Base-by-base conservation (phyloP, 2,113 vertebrate genomes). In the Fulica atra region DNA sequence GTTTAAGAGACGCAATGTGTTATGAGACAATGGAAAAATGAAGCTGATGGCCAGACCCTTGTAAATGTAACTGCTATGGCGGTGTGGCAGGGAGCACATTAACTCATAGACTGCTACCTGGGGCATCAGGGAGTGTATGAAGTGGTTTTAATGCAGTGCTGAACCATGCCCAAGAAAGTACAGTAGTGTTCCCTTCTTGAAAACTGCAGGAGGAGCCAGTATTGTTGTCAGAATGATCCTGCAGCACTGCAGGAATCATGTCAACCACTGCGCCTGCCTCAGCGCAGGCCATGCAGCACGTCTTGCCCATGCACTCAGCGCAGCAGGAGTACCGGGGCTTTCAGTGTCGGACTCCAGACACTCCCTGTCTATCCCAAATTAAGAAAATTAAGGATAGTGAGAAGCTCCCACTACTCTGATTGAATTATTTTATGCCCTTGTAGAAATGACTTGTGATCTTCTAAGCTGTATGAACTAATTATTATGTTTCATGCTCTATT, bases 191-290 rank as follows among this genome's bases (percentile, higher is more conserved):
- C 12, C 18, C 16, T 31, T n/a, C 63, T 60, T 6, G 50, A 36
- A 26, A 54, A 3, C 26, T 10, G n/a, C 16, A 13, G 44, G 7
- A 73, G 63, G 24, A 17, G 31, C 18, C 16, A 14, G n/a, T 5
- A 1, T 0, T 35, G 15, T 6, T 76, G 26, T 31, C 15, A 4
- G 35, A 35, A 3, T 1, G 12, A n/a, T 23, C 25, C 13, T 4
- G 1, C 46, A 15, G 53, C 29, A 0, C 54, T 42, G 29, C 13
- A 21, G 33, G 50, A 66, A 21, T 10, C 42, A 2, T 8, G 20
- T 10, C 53, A 42, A 3, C 29, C 35, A 3, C 13, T 3, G 40
- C n/a, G 14, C 2, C 8, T 16, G 6, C 18, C 15, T 36, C 60
- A 31, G 36, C 20, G 1, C 33, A 29, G 29, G 14, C 42, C 10